Conservation (phyloP, 2,888 invertebrate species). For the Mactromeris polynyma region DNA sequence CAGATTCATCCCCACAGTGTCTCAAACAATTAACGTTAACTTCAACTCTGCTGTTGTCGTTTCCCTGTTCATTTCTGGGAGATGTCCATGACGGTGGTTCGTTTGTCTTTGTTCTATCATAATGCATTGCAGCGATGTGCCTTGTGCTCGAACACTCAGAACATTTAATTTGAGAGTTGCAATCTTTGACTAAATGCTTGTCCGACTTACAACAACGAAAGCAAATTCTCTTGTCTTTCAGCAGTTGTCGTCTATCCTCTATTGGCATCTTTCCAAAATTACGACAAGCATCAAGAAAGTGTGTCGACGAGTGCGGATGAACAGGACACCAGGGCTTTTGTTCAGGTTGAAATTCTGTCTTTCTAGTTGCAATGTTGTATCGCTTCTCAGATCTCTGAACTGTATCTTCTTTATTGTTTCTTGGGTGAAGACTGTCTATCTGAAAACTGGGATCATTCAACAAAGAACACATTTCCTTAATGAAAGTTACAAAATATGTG, state of each 20-base stretch:
- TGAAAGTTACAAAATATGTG: slow-evolving; percentile 18
- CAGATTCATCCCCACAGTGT: neutral
- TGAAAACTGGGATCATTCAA: slow-evolving; percentile 41
- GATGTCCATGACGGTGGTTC: no score
- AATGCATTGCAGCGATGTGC: neutral
- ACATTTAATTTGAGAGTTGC: neutral
- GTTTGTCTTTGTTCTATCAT: no score
- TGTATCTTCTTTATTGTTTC: no score
- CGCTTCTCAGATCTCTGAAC: no score
- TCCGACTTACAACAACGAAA: slow-evolving; percentile 8
- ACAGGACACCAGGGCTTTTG: no score
- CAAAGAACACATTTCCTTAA: slow-evolving; percentile 6
- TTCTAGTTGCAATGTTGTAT: no score
- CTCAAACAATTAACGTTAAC: neutral
- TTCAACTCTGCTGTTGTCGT: neutral
- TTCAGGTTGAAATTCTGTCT: no score
- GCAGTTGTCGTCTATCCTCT: no score
- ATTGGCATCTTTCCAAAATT: no score
- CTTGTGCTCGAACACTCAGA: neutral
- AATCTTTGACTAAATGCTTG: neutral
- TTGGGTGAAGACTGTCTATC: neutral
- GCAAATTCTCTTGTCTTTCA: neutral
- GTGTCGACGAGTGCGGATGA: no score
- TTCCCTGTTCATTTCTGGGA: neutral
- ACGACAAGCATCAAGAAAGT: no score